Conservation (phyloP, 2,888 invertebrate species). For the Cybosia mesomella region DNA sequence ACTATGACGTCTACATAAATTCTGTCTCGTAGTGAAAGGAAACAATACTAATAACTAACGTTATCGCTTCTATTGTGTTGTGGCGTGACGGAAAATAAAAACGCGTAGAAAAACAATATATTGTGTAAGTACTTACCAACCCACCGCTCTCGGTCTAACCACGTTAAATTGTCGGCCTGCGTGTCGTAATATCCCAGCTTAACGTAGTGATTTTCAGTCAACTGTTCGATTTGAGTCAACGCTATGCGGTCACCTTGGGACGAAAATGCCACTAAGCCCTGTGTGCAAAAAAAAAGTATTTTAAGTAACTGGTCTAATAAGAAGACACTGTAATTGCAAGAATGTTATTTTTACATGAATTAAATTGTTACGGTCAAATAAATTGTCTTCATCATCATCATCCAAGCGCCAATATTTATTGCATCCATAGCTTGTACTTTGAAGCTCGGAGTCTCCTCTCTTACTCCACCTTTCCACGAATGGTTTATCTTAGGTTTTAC, state of each 20-base stretch:
- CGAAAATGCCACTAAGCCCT: slow-evolving; percentile 99
- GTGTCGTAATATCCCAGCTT: slow-evolving; percentile 98
- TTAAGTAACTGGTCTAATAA: background rate
- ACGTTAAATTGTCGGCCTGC: slow-evolving; percentile 97
- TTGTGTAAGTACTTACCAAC: slow-evolving; percentile 89
- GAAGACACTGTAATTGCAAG: background rate
- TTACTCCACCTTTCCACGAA: background rate
- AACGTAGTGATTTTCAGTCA: slow-evolving; percentile 97
- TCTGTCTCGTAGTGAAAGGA: background rate
- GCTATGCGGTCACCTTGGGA: slow-evolving; percentile 99
- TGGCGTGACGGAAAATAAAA: background rate
- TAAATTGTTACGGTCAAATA: no score
- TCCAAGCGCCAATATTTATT: background rate
- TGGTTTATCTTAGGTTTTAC: background rate
- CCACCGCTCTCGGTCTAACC: slow-evolving; percentile 97
- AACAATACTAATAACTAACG: slow-evolving; percentile 4
- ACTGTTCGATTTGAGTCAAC: slow-evolving; percentile 98
- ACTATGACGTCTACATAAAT: slow-evolving; percentile 14
- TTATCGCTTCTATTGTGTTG: background rate
- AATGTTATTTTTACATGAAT: background rate
- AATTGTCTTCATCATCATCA: no score
- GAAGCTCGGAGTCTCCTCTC: background rate
- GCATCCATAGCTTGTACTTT: background rate
- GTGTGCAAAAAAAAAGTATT: slow-evolving; percentile 28
- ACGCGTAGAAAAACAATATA: background rate